Base-by-base conservation (phyloP, 2,888 invertebrate genomes). In the Cerastis rubricosa region DNA sequence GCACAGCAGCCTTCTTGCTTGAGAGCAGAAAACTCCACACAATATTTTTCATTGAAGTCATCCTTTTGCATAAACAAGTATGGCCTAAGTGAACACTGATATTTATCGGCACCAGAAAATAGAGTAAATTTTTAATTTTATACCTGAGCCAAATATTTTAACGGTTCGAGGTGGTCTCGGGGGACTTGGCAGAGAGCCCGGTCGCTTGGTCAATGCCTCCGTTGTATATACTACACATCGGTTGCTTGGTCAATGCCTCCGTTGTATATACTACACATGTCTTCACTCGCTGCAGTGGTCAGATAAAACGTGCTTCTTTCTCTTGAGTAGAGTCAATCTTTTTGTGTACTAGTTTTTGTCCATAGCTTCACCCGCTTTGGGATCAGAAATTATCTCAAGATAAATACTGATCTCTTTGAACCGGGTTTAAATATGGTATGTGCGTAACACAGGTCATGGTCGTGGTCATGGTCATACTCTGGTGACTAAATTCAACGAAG, bases 151-250 rank as follows among this genome's bases (percentile, higher is more conserved):
- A 61, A 74, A 74, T 64, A 63, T 76, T 75, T 76, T 72, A 57
- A 61, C 66, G 25, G 43, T 35, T 57, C 25, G 40, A 54, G 25
- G 45, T 59, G 19, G 45, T 61, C 57, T 66, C 25, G 35, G 43
- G 54, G 45, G 76, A 70, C 40, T 84, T 85, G 86, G 86, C 86
- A 83, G 64, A 40, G 40, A 80, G 86, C 84, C 84, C 76, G 67
- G 49, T 73, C 19, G 72, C 76, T 45, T 86, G 71, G 83, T 72
- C 76, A 76, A 72, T 71, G 80, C 69, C 63, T 82, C 54, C 59
- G 45, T 74, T 74, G 64, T 43, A 69, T 79, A 64, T 40, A 68
- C n/a, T n/a, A n/a, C n/a, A n/a, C n/a, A n/a, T n/a, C 76, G 67
- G 49, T 73, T 14, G 72, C 76, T 45, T 86, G 71, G 83, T 72